Evolutionary conservation across 2,888 invertebrate species (phyloP), one percentile per base, ranked within the genome.

Genomic region (Eilema griseolum): DNA sequence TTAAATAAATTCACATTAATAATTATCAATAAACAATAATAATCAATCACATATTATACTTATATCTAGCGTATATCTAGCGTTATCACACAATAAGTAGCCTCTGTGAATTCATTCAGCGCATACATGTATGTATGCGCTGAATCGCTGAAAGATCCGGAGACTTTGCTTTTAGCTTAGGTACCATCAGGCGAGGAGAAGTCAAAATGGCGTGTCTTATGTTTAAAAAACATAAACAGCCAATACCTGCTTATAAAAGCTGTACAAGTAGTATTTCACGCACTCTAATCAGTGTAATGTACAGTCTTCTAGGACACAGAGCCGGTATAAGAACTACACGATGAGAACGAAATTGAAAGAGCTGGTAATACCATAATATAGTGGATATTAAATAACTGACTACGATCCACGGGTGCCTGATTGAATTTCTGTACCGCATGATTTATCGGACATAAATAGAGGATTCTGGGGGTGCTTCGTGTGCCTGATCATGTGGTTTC

Each of bases 381-480:
- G 57, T 37, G 70, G 67, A 81, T 81, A 81, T 83, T 83, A 76
- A 73, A 77, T 79, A 78, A 84, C 79, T 76, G 67, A 77, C 71
- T 75, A 69, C 77, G 77, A 71, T 79, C 78, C 72, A 73, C 82
- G 82, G 85, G 86, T 81, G 83, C 82, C 85, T 88, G 89, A 93
- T 92, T 91, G 89, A 92, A 92, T 92, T 91, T 90, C 88, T 83
- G 83, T 88, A 86, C 84, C 87, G 85, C 85, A 88, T 92, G 92
- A 91, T 92, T 90, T 91, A 89, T 83, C 81, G 83, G 84, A 81
- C 86, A 89, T 90, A 90, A 90, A 92, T 89, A 90, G 83, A 65
- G 83, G 86, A 86, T 87, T 84, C 80, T 74, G 81, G 74, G 72
- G 75, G 73, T 75, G 68, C 83, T 82, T 52, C 83, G 79, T 66